Base-by-base conservation (phyloP, 2,113 vertebrate species). In the Ciconia stormi region DNA sequence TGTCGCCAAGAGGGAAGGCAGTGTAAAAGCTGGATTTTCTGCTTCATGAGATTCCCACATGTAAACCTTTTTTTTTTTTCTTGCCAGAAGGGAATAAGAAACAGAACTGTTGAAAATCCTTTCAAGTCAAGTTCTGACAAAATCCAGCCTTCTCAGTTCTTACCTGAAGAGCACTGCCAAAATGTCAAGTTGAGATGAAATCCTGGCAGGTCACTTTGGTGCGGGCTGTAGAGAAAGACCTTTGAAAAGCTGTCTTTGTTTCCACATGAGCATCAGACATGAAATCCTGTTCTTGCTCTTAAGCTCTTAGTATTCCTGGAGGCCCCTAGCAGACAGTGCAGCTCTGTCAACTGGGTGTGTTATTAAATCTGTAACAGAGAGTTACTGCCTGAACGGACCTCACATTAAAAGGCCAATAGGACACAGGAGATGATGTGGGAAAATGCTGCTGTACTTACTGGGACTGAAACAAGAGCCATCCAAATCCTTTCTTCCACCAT, bases 91-190 rank as follows among this genome's bases (percentile, higher is more conserved):
- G 83, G 82, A 93, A 88, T 79, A 95, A 93, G 79, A 86, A 93
- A 44, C 27, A 90, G 67, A 88, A 85, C 46, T 58, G 44, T 4
- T 73, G 71, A 91, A 90, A 96, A 95, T 50, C 36, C 74, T 96
- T 93, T 96, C 74, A 97, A 94, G 90, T 94, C 62, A 82, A 90
- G 77, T 93, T 94, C 92, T 82, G 40, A 93, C 17, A 94, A 95
- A 94, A 93, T 77, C 29, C 52, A 90, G 0, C 26, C 36, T 84
- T 89, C 73, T 65, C 34, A 56, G 86, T 87, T 91, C 91, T 89
- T 74, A 94, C 69, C 79, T 90, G 81, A 95, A 92, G 70, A 79
- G 34, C 40, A 42, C 52, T 92, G 86, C 82, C 89, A 92, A 92
- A 97, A 91, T 27, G 56, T 94, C 92, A 93, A 90, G 61, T 87